Conservation (phyloP, 2,797 vertebrate genomes). For the Parauchenoglanis ngamensis region DNA sequence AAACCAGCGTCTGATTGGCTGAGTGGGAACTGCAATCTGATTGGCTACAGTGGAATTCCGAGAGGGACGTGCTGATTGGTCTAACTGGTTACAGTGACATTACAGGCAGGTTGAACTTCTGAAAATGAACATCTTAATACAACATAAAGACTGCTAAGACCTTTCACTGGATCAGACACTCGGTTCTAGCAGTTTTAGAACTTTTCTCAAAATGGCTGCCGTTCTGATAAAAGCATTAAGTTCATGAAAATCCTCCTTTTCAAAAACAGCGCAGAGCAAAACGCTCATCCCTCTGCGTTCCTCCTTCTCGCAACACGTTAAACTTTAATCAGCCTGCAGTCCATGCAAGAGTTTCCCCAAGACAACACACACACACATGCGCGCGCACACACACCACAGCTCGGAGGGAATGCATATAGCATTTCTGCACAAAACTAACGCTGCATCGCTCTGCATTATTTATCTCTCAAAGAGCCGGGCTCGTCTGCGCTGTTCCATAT, state of each 20-base stretch:
- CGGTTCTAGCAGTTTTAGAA: background rate
- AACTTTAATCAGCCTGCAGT: slow-evolving; percentile 56
- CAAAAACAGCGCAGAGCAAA: slow-evolving; percentile 5
- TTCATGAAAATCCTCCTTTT: background rate
- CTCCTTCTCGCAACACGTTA: slow-evolving; percentile 40
- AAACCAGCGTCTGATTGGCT: background rate
- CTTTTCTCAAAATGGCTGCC: slow-evolving; percentile 18
- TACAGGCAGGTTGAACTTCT: background rate
- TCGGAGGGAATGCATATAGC: slow-evolving; percentile 57
- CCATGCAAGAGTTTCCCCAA: slow-evolving; percentile 47
- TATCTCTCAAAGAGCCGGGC: slow-evolving; percentile 46
- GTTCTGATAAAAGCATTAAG: background rate
- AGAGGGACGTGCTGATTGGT: background rate
- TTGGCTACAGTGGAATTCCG: background rate
- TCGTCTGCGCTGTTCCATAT: slow-evolving; percentile 29
- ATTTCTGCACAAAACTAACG: slow-evolving; percentile 67
- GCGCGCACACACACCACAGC: slow-evolving; percentile 30
- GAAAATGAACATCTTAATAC: background rate
- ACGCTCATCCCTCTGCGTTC: slow-evolving; percentile 35
- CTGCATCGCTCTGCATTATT: slow-evolving; percentile 62
- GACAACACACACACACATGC: slow-evolving; percentile 39
- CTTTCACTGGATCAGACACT: no score
- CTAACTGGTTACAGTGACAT: background rate
- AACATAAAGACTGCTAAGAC: background rate
- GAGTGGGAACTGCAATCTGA: background rate